Conservation (phyloP, 2,113 vertebrate genomes). For the Coracopsis vasa region DNA sequence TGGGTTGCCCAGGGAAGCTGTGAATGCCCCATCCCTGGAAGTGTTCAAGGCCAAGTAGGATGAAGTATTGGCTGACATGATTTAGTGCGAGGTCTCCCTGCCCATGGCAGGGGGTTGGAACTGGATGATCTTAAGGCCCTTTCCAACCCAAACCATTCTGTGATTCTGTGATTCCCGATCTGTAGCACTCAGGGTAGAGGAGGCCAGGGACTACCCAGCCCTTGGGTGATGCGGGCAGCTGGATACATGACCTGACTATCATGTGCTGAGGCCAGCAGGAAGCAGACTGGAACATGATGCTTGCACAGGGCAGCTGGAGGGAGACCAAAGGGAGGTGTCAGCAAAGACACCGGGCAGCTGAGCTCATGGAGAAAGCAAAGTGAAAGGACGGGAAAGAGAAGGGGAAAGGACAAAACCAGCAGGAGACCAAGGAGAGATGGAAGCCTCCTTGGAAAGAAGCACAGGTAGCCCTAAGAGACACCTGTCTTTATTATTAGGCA, state of each 20-base stretch:
- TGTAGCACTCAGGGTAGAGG: not conserved
- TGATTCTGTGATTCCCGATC: not conserved
- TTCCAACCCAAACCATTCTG: not conserved
- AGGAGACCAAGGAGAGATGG: not conserved
- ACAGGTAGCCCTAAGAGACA: not conserved
- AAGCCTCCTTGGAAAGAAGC: not conserved
- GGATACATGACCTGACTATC: not conserved
- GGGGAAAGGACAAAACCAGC: not conserved
- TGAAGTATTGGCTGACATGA: not conserved
- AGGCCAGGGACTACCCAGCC: not conserved
- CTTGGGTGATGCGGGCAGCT: not conserved
- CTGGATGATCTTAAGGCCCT: not conserved
- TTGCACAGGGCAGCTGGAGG: not conserved
- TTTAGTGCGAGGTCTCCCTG: not conserved
- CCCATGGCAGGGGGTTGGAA: not conserved
- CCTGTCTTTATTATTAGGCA: not conserved
- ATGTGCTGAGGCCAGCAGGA: not conserved
- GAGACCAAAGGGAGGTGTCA: not conserved
- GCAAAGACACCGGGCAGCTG: not conserved
- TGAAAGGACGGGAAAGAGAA: not conserved
- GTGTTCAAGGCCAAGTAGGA: not conserved
- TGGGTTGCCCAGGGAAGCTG: not conserved
- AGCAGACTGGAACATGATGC: not conserved
- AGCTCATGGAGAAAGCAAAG: not conserved
- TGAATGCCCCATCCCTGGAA: not conserved